A percentile compares a stretch with the other conserved stretches of the same genome.
These are phyloP conservation scores for Sthenelais limicola DNA, from an alignment of 2,888 invertebrate genomes.

Conservation along the genomic window DNA sequence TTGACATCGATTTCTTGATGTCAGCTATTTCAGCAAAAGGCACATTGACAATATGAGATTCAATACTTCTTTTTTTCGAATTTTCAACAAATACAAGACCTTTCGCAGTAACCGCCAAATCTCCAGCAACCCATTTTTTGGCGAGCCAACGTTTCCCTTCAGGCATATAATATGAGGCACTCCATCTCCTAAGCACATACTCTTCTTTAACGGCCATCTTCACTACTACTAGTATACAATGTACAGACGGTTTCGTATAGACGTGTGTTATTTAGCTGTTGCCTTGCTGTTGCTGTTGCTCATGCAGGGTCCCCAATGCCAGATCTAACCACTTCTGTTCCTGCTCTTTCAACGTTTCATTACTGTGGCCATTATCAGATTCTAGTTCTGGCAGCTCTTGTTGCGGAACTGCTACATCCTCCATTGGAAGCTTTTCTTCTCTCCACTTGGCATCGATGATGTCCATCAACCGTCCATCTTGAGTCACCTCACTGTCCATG, in stretches of 20 bases:
- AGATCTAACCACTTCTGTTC: constrained; percentile 81
- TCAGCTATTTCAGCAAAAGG: constrained; percentile 53
- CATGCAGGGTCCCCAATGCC: constrained; percentile 64
- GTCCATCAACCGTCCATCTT: constrained; percentile 83
- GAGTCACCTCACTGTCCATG: constrained; percentile 85
- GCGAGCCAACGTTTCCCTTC: constrained; percentile 19
- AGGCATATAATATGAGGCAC: constrained; percentile 15
- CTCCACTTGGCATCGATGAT: constrained; percentile 91
- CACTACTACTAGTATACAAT: background rate
- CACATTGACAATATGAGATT: constrained; percentile 41
- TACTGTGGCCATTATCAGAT: constrained; percentile 84
- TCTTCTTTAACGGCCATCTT: background rate
- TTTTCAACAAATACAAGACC: constrained; percentile 50
- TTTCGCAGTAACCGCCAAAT: constrained; percentile 48
- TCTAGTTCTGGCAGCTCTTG: constrained; percentile 94
- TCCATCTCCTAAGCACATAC: background rate
- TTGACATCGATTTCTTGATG: constrained; percentile 57
- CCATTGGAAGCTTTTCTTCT: constrained; percentile 79
- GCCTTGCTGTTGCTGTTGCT: constrained; percentile 37
- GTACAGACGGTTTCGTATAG: background rate
- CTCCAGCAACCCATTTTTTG: constrained; percentile 56
- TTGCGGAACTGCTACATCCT: constrained; percentile 87
- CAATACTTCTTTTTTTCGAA: constrained; percentile 30
- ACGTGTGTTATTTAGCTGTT: background rate
- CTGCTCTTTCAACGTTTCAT: constrained; percentile 90